Base-by-base conservation (phyloP, 2,888 invertebrate species). In the Galeruca laticollis region DNA sequence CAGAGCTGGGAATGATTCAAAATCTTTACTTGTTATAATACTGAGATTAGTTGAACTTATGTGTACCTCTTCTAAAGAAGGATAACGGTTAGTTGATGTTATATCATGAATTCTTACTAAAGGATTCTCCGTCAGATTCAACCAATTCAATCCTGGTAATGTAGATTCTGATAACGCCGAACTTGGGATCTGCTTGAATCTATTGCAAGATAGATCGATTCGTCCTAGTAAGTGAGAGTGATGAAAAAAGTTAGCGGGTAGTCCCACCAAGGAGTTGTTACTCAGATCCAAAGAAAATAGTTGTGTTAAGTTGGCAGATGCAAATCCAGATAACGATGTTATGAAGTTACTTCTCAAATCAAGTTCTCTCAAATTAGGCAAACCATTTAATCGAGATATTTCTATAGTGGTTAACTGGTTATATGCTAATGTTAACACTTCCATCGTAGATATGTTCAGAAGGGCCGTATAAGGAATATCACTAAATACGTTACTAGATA, bases 91-190 rank as follows among this genome's bases (percentile, higher is more conserved):
- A 47, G 90, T 89, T 69, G 90, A 89, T 78, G 90, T 88, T 81
- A 91, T 88, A 78, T 93, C 93, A 81, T 93, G 90, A 75, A 95
- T 91, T 79, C 92, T 90, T 21, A 90, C 88, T 68, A 96, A 87
- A 0, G 94, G 93, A 86, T 97, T 97, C 2, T 90, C 91, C 9
- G 95, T 94, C 79, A 97, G 88, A 82, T 96, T 96, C 3, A 97
- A 86, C 87, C 92, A 92, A 11, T 89, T 90, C 0, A 95, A 85
- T 3, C 90, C 90, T 0, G 93, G 92, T 52, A 94, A 86, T 60
- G 93, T 92, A 56, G 91, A 89, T 76, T 92, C 92, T 0, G 94
- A 92, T 33, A 95, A 86, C 0, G 93, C 92, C 11, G 91, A 89
- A 63, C 90, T 91, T 0, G 95, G 95, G 77, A 96, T 92, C 83